Percentiles rank a stretch among this genome's conserved stretches.
phyloP scores from a whole-genome alignment of 2,888 invertebrate species.

The Rhaphigaster nebulosa region DNA sequence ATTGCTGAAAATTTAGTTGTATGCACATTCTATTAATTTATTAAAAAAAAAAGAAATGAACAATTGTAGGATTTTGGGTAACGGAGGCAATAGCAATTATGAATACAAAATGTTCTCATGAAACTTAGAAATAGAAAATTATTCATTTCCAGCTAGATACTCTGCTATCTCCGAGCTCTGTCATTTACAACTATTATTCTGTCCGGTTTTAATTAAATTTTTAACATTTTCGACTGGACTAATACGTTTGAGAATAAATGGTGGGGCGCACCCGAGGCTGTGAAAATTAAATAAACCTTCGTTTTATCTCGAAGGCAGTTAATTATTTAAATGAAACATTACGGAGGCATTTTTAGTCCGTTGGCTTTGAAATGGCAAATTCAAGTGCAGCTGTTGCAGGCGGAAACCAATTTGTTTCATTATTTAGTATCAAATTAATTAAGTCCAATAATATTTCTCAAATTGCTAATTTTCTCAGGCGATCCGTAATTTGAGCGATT shows the following conservation, averaged over 20 bases:
- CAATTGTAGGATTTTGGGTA: too few species aligned
- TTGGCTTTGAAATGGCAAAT: conserved; percentile 8
- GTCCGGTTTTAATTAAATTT: conserved; percentile 46
- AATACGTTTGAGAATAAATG: conserved; percentile 31
- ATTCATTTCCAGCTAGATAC: background rate
- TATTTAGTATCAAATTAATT: conserved; percentile 14
- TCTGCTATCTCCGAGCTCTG: background rate
- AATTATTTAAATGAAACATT: conserved; percentile 48
- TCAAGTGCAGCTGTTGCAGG: background rate
- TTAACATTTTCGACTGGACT: conserved; percentile 17
- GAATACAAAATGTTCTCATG: background rate
- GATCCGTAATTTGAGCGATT: background rate
- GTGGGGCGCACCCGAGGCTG: background rate
- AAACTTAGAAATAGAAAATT: background rate
- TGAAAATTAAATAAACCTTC: conserved; percentile 17
- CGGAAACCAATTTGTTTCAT: background rate
- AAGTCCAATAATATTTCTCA: background rate
- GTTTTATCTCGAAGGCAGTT: conserved; percentile 2
- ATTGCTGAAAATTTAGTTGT: too few species aligned
- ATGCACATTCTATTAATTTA: too few species aligned
- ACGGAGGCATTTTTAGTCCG: conserved; percentile 4
- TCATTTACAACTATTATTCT: conserved; percentile 22
- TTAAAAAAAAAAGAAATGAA: too few species aligned
- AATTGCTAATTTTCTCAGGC: background rate
- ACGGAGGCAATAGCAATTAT: too few species aligned